Conservation (phyloP, 37 sponge, comb jelly and placozoan species). For the Amphimedon queenslandica region DNA sequence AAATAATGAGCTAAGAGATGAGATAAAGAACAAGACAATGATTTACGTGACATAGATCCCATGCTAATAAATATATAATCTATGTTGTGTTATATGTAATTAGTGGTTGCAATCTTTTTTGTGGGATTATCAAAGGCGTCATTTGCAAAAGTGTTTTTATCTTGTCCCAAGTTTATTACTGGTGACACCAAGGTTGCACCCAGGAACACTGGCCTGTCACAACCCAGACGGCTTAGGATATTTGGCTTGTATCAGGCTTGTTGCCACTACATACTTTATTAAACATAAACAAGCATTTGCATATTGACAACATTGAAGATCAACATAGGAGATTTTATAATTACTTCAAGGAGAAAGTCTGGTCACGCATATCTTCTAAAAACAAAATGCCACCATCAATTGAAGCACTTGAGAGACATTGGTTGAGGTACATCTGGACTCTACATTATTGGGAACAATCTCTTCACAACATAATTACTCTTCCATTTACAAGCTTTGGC, state of each 20-base stretch:
- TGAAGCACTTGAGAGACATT: not conserved
- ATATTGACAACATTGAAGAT: not conserved
- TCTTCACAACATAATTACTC: not conserved
- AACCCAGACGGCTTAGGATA: not conserved
- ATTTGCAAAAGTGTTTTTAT: not conserved
- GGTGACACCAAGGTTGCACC: not conserved
- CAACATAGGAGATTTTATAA: not conserved
- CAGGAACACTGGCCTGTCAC: conserved; percentile 7
- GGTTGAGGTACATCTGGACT: not conserved
- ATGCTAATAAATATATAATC: not conserved
- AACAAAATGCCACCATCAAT: not conserved
- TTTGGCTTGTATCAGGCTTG: too few species aligned
- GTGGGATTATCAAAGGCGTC: conserved; percentile 17
- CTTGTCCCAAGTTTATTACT: not conserved
- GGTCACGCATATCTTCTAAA: not conserved
- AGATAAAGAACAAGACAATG: not conserved
- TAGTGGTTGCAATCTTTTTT: conserved; percentile 31
- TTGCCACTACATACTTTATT: too few species aligned
- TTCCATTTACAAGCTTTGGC: not conserved
- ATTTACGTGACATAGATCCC: not conserved
- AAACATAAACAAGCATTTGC: not conserved
- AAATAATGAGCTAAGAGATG: not conserved
- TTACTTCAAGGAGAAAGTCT: not conserved
- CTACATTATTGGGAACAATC: not conserved
- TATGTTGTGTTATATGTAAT: conserved; percentile 7